Conservation (phyloP, 2,113 vertebrate species). For the Mastomys coucha region DNA sequence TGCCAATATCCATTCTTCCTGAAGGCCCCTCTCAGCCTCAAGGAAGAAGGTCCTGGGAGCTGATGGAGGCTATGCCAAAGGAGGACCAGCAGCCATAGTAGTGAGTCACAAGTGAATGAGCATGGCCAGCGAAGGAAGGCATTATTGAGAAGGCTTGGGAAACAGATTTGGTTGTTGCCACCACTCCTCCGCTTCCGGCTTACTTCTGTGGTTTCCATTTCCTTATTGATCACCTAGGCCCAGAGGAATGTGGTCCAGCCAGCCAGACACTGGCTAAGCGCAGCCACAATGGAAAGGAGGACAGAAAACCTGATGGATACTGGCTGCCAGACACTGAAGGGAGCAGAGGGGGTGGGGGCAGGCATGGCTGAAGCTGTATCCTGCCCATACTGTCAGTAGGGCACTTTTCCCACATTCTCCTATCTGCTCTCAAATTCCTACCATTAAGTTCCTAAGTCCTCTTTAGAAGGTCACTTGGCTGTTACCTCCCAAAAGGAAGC, state of each 20-base stretch:
- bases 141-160: not conserved
- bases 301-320: accelerated
- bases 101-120: not conserved
- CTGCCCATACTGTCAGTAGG: not conserved
- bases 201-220: constrained; percentile 33
- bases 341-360: not conserved
- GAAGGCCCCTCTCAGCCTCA: not conserved
- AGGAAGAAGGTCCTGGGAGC: not conserved
- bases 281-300: not conserved
- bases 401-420: not conserved
- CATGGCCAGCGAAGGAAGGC: accelerated
- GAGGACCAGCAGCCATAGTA: accelerated
- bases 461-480: not conserved
- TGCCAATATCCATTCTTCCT: not conserved
- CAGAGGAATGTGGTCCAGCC: constrained; percentile 43
- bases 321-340: not conserved
- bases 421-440: not conserved
- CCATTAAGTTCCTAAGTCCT: not conserved
- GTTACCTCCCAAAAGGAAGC: not conserved
- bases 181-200: not conserved
- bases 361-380: accelerated
- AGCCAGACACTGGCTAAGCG: not conserved
- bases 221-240: constrained; percentile 26
- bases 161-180: not conserved
- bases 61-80: accelerated